Base-by-base conservation (phyloP, 2,797 vertebrate species). In the Dryobates pubescens region DNA sequence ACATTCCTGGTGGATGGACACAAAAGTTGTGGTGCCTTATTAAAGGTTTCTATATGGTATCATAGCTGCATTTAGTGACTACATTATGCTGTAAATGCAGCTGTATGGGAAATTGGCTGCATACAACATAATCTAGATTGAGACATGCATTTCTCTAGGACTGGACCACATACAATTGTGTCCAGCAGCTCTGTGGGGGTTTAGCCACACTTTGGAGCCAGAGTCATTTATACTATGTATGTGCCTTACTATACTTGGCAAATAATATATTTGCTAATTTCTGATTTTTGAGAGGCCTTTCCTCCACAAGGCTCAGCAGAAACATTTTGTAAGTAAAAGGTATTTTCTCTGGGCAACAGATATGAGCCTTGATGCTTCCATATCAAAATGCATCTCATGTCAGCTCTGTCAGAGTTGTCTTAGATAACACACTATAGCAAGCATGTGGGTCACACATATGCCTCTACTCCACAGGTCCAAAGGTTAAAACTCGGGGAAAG, bases 1-100 rank as follows among this genome's bases (percentile, higher is more conserved):
- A 93, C 65, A 64, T 90, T 92, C 94, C 94, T 98, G 81, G 87
- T 71, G 90, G 95, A 92, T 92, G 93, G 94, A 93, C 96, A 83
- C 94, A 84, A 88, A 96, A 94, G 74, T 96, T 89, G 85, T 7
- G 58, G 82, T 89, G 80, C 92, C 95, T 96, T 91, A 79, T 73
- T 84, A 92, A 95, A 90, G 82, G 64, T 83, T 96, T 85, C 74
- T 88, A 69, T 81, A 82, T 51, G 36, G 68, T 72, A 92, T 96
- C 96, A 59, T 72, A 80, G 92, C 96, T 95, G 69, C 27, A 76
- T 65, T 93, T 24, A 57, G 43, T 41, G 58, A 30, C 41, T 84
- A 5, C 18, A 43, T 69, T 61, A 53, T 56, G 41, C 43, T 90
- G 27, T 47, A 84, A 80, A 61, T 29, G n/a, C 23, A 82, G 13